Percentiles rank a stretch among this genome's conserved stretches.
phyloP scores from a whole-genome alignment of 2,113 vertebrate genomes.

The Halichoerus grypus region DNA sequence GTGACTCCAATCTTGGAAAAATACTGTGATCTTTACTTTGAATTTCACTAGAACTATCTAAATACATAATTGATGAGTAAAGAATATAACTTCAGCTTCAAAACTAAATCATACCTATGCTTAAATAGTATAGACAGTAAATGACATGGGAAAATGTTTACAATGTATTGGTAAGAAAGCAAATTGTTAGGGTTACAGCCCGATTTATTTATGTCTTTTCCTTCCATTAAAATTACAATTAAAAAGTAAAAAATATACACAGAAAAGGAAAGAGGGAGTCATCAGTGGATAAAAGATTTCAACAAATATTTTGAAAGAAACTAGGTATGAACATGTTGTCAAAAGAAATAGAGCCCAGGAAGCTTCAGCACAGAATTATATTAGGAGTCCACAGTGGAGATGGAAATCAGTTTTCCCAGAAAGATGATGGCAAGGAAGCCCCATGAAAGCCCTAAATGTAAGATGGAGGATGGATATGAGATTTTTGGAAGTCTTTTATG shows the following conservation, averaged over 20 bases:
- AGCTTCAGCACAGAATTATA: neutral
- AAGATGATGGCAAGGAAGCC: neutral
- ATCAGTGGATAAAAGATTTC: neutral
- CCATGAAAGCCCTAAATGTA: neutral
- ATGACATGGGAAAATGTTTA: neutral
- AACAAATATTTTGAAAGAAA: slow-evolving; percentile 10
- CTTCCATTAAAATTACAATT: neutral
- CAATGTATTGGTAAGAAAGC: neutral
- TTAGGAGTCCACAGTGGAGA: neutral
- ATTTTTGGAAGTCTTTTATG: neutral
- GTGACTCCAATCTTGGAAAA: slow-evolving; percentile 6
- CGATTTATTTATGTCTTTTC: neutral
- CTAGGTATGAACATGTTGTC: neutral
- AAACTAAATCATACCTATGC: neutral
- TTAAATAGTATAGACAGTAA: slow-evolving; percentile 2
- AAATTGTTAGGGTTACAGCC: neutral
- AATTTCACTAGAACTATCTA: slow-evolving; percentile 33
- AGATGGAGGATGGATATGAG: neutral
- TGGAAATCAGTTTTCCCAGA: neutral
- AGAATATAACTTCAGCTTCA: neutral
- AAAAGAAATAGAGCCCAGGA: neutral
- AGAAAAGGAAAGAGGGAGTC: neutral
- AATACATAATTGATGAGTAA: neutral
- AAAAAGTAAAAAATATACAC: neutral
- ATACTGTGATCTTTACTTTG: neutral